Percentiles rank a stretch among this genome's conserved stretches.
These are phyloP conservation scores for Tricholaema leucomelas DNA, from an alignment of 2,113 vertebrate species.

Conservation along the genomic window DNA sequence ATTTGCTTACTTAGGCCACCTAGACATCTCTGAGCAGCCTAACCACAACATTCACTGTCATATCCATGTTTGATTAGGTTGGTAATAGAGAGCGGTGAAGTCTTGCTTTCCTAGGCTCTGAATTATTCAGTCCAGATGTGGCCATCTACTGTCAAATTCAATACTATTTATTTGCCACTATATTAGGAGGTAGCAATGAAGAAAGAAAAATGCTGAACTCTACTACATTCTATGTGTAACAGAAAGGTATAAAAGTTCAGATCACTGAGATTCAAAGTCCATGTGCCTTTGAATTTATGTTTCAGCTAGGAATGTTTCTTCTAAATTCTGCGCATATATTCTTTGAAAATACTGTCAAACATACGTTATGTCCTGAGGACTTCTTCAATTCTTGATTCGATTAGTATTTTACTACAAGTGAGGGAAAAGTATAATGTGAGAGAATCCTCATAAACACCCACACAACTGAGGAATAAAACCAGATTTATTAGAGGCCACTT, in stretches of 20 bases:
- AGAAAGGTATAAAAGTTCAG: not conserved
- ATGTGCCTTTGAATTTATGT: not conserved
- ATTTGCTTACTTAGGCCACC: not conserved
- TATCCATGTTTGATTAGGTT: not conserved
- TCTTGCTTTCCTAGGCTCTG: not conserved
- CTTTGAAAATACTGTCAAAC: not conserved
- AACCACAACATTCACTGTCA: not conserved
- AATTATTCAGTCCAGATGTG: not conserved
- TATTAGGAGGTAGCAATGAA: not conserved
- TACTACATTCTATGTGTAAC: not conserved
- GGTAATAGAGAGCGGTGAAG: not conserved
- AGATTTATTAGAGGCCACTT: constrained; percentile 24
- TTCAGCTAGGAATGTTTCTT: not conserved
- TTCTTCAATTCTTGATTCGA: not conserved
- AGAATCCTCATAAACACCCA: not conserved
- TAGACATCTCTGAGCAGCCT: not conserved
- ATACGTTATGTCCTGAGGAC: not conserved
- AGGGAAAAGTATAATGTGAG: not conserved
- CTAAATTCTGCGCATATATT: not conserved
- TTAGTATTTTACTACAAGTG: not conserved
- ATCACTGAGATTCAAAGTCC: not conserved
- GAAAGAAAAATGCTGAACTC: not conserved
- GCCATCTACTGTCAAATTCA: not conserved
- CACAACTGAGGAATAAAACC: not conserved
- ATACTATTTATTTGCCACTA: not conserved